Evolutionary conservation across 2,113 vertebrate genomes (phyloP).

Genomic region (Corvus cornix): DNA sequence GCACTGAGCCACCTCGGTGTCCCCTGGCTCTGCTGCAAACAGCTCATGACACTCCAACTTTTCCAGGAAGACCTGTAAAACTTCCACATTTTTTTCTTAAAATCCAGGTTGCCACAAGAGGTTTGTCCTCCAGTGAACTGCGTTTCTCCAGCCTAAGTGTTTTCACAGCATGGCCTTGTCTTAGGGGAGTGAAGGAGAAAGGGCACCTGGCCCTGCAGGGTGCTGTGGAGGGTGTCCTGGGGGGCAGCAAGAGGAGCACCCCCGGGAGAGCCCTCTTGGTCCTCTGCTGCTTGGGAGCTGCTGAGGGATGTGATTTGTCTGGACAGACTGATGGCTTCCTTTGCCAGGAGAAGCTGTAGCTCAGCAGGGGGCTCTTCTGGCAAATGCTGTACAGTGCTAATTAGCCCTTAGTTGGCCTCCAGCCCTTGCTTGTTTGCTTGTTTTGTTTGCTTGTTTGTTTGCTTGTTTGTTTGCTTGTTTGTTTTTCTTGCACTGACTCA

Average conservation of each 20-base stretch:
- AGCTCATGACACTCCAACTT: neutral
- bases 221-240: neutral
- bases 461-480: slow-evolving; percentile 47
- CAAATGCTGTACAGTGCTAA: neutral
- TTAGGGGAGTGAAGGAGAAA: neutral
- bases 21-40: neutral
- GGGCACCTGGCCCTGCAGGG: neutral
- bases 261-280: neutral
- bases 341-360: slow-evolving; percentile 8
- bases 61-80: neutral
- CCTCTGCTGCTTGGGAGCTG: neutral
- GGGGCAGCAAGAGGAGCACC: too few relatives aligned
- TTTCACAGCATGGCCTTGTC: neutral
- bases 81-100: neutral
- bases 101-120: neutral
- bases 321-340: neutral
- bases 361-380: slow-evolving; percentile 19
- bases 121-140: neutral
- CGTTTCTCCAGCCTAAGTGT: neutral
- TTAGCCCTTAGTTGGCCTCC: slow-evolving; percentile 26
- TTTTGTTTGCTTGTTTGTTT: slow-evolving; percentile 24
- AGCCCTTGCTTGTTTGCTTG: neutral
- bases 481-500: slow-evolving; percentile 1
- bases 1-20: neutral
- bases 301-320: neutral